Evolutionary conservation across 2,888 invertebrate genomes (phyloP).

Genomic region (Ormyrus nitidulus): DNA sequence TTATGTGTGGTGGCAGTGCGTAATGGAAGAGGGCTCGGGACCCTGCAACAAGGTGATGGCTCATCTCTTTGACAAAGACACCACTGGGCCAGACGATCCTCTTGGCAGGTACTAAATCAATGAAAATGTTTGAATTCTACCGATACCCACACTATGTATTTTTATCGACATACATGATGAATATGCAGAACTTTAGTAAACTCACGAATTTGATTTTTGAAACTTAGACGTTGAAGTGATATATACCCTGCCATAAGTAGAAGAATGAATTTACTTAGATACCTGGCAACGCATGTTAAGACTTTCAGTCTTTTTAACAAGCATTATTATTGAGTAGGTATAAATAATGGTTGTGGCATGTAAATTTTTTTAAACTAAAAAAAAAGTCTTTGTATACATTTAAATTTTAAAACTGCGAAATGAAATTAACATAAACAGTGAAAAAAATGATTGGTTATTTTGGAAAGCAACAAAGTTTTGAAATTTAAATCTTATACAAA

Average conservation of each 20-base stretch:
- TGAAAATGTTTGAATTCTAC: slow-evolving; percentile 30
- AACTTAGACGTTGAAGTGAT: slow-evolving; percentile 13
- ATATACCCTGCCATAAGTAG: slow-evolving; percentile 39
- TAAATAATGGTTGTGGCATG: neutral
- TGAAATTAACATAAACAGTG: neutral
- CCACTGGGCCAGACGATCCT: slow-evolving; percentile 92
- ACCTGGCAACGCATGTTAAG: slow-evolving; percentile 15
- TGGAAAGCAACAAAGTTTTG: too few relatives aligned
- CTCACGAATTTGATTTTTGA: neutral
- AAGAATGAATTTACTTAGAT: slow-evolving; percentile 10
- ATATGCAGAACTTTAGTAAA: slow-evolving; percentile 23
- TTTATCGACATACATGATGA: slow-evolving; percentile 10
- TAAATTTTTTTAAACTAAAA: neutral
- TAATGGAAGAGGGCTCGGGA: slow-evolving; percentile 78
- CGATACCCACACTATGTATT: neutral
- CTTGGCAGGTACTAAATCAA: slow-evolving; percentile 87
- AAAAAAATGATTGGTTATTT: neutral
- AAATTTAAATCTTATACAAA: too few relatives aligned
- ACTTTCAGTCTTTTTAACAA: neutral
- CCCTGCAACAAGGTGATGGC: slow-evolving; percentile 75
- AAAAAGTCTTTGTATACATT: neutral
- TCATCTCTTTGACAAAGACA: slow-evolving; percentile 94
- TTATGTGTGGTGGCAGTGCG: slow-evolving; percentile 76
- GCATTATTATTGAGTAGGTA: neutral
- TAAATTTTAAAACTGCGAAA: neutral